phyloP scores from a whole-genome alignment of 2,888 invertebrate genomes.

The Cylloceria caligata region DNA sequence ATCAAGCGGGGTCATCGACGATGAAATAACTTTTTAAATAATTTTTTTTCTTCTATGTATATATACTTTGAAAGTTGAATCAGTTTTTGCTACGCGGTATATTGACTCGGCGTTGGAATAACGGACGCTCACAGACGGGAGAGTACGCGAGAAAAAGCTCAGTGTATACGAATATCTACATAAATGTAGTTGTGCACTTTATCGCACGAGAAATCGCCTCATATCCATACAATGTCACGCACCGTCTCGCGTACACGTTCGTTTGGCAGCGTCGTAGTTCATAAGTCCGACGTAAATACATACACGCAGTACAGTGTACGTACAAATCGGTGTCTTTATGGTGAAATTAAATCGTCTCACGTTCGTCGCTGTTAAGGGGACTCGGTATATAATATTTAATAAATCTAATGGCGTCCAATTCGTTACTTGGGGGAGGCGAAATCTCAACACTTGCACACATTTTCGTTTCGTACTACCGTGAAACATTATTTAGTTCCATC shows the following conservation, averaged over 20 bases:
- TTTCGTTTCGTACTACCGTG: too few relatives aligned
- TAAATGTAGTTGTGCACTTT: slow-evolving; percentile 42
- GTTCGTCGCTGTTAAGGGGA: too few relatives aligned
- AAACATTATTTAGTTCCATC: too few relatives aligned
- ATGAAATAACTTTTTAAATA: not conserved
- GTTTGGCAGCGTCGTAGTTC: slow-evolving; percentile 52
- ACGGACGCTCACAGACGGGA: not conserved
- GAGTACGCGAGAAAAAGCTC: not conserved
- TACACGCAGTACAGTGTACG: not conserved
- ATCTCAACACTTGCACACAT: too few relatives aligned
- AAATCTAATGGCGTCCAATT: not conserved
- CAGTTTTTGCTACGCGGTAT: not conserved
- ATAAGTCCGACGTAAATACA: slow-evolving; percentile 20
- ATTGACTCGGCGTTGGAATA: slow-evolving; percentile 1
- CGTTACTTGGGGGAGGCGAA: slow-evolving; percentile 2
- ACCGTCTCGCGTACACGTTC: slow-evolving; percentile 72
- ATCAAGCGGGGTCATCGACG: slow-evolving; percentile 22
- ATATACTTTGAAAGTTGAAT: not conserved
- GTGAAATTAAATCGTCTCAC: not conserved
- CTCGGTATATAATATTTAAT: not conserved
- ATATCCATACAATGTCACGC: slow-evolving; percentile 84
- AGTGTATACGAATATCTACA: not conserved
- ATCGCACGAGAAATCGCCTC: slow-evolving; percentile 81
- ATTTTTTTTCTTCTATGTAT: not conserved
- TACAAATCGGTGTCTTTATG: not conserved